These are phyloP conservation scores for Anabacerthia variegaticeps DNA, from an alignment of 2,797 vertebrate genomes.

Conservation along the genomic window DNA sequence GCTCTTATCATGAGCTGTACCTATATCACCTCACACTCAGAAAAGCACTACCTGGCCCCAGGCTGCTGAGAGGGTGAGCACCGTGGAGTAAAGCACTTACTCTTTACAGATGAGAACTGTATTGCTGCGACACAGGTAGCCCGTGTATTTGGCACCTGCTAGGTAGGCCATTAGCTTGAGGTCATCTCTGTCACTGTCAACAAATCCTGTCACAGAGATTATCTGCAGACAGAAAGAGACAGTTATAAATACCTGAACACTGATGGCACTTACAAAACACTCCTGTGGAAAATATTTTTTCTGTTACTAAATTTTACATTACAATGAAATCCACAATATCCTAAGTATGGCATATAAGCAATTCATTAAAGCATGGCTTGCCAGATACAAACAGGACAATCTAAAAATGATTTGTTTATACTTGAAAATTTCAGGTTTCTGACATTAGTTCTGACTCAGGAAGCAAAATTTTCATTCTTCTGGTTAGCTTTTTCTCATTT, in stretches of 20 bases:
- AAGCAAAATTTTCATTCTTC: background rate
- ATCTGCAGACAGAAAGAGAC: conserved; percentile 78
- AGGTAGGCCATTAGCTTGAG: conserved; percentile 95
- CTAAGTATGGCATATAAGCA: background rate
- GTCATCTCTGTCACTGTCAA: conserved; percentile 93
- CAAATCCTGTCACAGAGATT: conserved; percentile 94
- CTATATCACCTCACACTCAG: background rate
- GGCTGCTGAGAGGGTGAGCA: background rate
- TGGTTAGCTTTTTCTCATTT: background rate
- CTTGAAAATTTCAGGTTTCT: background rate
- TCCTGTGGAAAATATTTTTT: background rate
- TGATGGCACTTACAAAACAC: background rate
- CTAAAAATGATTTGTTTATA: background rate
- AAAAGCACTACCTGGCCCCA: background rate
- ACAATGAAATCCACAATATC: background rate
- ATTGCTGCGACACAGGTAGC: conserved; percentile 95
- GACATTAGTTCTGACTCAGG: background rate
- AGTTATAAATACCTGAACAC: background rate
- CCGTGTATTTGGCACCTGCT: conserved; percentile 93
- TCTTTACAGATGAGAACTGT: conserved; percentile 97
- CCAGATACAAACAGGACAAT: background rate
- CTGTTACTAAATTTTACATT: background rate
- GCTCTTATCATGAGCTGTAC: background rate
- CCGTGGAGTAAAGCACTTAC: conserved; percentile 76
- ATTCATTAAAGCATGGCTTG: background rate